Evolutionary conservation across 2,113 vertebrate genomes (phyloP).

Genomic region (Asarcornis scutulata): DNA sequence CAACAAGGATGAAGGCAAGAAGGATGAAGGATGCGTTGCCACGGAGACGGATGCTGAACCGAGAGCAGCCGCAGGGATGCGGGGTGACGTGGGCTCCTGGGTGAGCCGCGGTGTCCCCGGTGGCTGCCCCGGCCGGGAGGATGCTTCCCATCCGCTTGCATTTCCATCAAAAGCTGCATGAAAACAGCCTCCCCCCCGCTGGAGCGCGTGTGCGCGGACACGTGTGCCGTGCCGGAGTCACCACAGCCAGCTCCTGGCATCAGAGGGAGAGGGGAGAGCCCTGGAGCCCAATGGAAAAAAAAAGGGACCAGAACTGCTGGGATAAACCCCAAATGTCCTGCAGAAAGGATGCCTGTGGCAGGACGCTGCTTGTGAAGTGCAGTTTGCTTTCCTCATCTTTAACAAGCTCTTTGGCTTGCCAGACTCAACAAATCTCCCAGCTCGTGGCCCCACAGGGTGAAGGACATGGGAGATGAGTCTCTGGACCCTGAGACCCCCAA

Average conservation of each 20-base stretch:
- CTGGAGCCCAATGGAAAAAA: not conserved
- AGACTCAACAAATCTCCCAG: not conserved
- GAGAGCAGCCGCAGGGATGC: not conserved
- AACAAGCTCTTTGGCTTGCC: not conserved
- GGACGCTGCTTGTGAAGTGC: rapidly evolving
- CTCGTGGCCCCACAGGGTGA: rapidly evolving
- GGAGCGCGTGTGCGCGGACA: rapidly evolving
- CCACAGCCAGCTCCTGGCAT: rapidly evolving
- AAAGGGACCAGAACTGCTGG: not conserved
- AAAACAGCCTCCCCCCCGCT: not conserved
- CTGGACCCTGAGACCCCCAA: not conserved
- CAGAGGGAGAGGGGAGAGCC: not conserved
- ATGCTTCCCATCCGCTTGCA: not conserved
- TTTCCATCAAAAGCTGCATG: not conserved
- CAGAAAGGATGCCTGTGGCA: rapidly evolving
- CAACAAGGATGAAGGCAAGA: not conserved
- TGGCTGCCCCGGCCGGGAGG: not conserved
- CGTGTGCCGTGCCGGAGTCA: rapidly evolving
- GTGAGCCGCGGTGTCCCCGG: not conserved
- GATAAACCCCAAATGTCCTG: not conserved
- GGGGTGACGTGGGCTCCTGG: not conserved
- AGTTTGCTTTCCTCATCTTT: not conserved
- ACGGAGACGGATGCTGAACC: conserved; percentile 18
- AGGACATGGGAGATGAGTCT: not conserved
- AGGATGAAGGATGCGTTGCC: conserved; percentile 21